Conservation (phyloP, 1,140 invertebrate genomes). For the Arion vulgaris region DNA sequence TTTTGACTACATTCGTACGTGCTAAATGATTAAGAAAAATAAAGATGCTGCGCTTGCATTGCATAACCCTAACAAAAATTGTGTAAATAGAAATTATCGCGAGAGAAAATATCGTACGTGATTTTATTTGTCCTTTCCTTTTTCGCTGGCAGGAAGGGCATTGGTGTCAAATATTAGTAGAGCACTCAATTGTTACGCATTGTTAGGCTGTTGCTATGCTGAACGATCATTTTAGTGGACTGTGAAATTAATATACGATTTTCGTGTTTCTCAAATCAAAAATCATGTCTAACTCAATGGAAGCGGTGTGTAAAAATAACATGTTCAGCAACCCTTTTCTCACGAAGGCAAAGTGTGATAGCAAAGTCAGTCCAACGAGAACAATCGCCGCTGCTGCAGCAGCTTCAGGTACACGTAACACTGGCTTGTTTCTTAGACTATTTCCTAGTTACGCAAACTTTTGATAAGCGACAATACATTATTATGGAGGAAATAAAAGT, state of each 20-base stretch:
- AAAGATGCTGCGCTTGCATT: too few species aligned
- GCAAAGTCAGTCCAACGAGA: constrained; percentile 57
- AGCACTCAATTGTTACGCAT: neutral
- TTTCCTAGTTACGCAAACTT: too few species aligned
- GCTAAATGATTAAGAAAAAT: too few species aligned
- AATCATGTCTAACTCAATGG: constrained; percentile 45
- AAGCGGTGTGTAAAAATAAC: constrained; percentile 74
- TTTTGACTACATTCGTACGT: too few species aligned
- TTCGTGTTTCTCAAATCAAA: constrained; percentile 36
- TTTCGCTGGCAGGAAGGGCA: constrained; percentile 27
- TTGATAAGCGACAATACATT: too few species aligned
- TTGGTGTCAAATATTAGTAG: constrained; percentile 6
- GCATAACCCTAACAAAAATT: neutral
- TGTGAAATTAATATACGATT: neutral
- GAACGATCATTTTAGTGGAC: neutral
- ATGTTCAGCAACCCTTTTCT: constrained; percentile 81
- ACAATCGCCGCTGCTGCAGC: constrained; percentile 66
- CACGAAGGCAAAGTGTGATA: constrained; percentile 47
- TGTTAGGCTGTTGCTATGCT: neutral
- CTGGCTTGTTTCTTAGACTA: too few species aligned
- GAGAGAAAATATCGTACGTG: neutral
- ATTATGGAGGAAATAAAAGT: too few species aligned
- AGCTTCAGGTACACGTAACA: too few species aligned
- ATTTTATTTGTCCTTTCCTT: neutral
- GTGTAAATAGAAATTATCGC: constrained; percentile 10